Evolutionary conservation across 2,113 vertebrate species (phyloP), one percentile per base, ranked within the genome.

Genomic region (Lontra canadensis): DNA sequence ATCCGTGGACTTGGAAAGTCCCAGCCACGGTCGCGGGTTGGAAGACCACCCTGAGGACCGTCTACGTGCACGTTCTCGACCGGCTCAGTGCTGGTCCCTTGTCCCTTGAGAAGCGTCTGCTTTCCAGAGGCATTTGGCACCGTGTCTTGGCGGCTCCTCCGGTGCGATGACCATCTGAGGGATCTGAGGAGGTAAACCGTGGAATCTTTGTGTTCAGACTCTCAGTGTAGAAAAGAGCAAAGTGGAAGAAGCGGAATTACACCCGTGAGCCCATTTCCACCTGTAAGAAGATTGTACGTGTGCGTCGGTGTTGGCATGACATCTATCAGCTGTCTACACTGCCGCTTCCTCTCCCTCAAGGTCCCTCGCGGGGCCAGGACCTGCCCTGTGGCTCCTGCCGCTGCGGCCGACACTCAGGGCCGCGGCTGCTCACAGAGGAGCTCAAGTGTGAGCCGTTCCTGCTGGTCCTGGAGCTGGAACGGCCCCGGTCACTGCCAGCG

Each of bases 11-110:
- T 44, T 85, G 47, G 61, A 71, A 13, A n/a, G 4, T 7, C n/a
- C 1, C n/a, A 5, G 0, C 1, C 6, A 6, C 4, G 2, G 15
- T 7, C 2, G 4, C 14, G 20, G 2, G 2, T 0, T 0, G 13
- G 42, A 23, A 31, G 65, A 4, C 25, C 4, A 0, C 2, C 9
- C 18, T 13, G 42, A 44, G 26, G 39, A n/a, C 29, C 12, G 0
- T 0, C 2, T 0, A 4, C 1, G 11, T 4, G 39, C 23, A 0
- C 0, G 17, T 4, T 2, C 34, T 44, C 39, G 34, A 1, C 9
- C 1, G 1, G 25, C 29, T 31, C 6, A 1, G 26, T 0, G 6
- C 25, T 0, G 3, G 10, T 25, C 69, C 25, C 26, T 42, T 88
- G 59, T 23, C 26, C 14, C 4, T 31, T 17, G 7, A 31, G 25